Percentiles rank a stretch among this genome's conserved stretches.
phyloP scores from a whole-genome alignment of 2,113 vertebrate genomes.

The Oophaga pumilio region DNA sequence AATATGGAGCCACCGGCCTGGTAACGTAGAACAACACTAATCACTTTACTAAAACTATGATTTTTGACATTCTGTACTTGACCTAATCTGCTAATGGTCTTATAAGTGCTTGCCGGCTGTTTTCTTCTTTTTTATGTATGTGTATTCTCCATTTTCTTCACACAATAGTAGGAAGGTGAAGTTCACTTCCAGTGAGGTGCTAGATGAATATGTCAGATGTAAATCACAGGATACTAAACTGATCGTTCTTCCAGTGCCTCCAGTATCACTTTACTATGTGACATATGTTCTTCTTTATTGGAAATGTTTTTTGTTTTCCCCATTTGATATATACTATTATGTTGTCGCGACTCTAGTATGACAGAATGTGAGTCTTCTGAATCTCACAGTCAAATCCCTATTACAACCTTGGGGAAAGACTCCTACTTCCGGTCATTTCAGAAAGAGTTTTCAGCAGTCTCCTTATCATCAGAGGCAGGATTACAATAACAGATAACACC shows the following conservation, averaged over 20 bases:
- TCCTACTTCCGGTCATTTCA: no score
- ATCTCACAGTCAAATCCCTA: no score
- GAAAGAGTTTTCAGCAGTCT: no score
- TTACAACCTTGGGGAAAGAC: no score
- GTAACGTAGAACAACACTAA: not conserved
- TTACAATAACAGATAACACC: no score
- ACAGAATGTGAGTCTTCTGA: no score
- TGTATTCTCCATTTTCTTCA: not conserved
- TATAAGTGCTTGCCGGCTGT: not conserved
- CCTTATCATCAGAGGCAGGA: no score
- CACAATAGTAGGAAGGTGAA: constrained; percentile 32
- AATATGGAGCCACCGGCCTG: not conserved
- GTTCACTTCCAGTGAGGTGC: constrained; percentile 26
- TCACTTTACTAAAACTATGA: not conserved
- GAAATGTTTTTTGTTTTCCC: not conserved
- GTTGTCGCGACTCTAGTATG: not conserved
- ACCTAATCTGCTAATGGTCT: not conserved
- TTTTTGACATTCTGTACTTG: not conserved
- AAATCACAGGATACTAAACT: not conserved
- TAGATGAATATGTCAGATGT: constrained; percentile 23
- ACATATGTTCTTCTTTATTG: not conserved
- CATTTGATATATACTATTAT: not conserved
- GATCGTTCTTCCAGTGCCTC: not conserved
- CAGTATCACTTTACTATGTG: not conserved
- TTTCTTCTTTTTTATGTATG: not conserved